phyloP scores from a whole-genome alignment of 2,888 invertebrate species.

The Callyntrura sp. region DNA sequence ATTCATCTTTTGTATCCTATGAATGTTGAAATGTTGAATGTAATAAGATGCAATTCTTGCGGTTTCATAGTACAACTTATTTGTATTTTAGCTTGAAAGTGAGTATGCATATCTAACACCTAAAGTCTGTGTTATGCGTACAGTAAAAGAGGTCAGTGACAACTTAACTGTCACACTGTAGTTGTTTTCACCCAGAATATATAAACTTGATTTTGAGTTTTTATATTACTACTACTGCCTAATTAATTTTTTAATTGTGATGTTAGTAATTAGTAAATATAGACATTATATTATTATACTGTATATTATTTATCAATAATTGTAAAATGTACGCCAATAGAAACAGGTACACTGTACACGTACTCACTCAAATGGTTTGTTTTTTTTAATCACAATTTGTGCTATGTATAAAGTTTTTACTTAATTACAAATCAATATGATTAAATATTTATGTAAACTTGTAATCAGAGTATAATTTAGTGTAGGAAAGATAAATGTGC shows the following conservation, averaged over 20 bases:
- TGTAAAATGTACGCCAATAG: neutral
- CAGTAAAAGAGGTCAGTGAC: constrained; percentile 49
- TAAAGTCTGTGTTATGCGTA: no score
- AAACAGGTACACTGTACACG: neutral
- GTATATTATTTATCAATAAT: neutral
- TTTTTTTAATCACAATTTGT: constrained; percentile 36
- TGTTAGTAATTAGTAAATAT: neutral
- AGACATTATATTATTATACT: neutral
- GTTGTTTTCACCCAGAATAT: neutral
- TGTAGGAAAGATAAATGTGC: no score
- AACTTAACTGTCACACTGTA: constrained; percentile 62
- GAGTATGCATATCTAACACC: neutral
- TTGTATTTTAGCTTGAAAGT: no score
- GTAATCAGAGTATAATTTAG: neutral
- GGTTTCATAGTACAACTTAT: no score
- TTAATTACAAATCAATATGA: constrained; percentile 36
- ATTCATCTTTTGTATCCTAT: no score
- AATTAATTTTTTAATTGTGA: constrained; percentile 13
- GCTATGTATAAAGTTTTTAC: constrained; percentile 56
- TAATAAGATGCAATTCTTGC: no score
- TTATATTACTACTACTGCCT: no score
- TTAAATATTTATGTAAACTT: neutral
- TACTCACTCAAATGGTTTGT: constrained; percentile 57
- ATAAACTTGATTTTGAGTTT: no score
- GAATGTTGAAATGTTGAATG: no score